phyloP scores from a whole-genome alignment of 2,888 invertebrate genomes.

The Ptychoptera albimana region DNA sequence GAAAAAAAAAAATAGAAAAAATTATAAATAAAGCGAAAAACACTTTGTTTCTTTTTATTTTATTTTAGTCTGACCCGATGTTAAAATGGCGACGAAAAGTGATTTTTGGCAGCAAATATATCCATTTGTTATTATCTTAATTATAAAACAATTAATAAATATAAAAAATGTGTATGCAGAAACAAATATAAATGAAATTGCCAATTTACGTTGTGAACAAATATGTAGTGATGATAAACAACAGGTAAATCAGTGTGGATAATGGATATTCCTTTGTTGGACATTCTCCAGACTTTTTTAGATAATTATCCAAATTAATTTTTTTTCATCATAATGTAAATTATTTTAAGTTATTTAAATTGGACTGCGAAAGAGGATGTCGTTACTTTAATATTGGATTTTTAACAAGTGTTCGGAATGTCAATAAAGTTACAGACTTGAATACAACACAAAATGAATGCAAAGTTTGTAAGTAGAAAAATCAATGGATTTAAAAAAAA shows the following conservation, averaged over 20 bases:
- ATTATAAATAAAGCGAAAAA: no score
- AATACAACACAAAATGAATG: conserved; percentile 6
- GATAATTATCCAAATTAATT: background rate
- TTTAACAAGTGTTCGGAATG: conserved; percentile 5
- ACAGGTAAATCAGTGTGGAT: conserved; percentile 3
- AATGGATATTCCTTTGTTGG: background rate
- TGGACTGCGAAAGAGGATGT: conserved; percentile 8
- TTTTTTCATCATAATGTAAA: background rate
- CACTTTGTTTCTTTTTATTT: no score
- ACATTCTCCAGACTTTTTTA: background rate
- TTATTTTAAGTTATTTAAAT: background rate
- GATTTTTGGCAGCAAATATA: no score
- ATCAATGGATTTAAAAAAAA: background rate
- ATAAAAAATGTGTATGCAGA: background rate
- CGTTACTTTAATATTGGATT: conserved; percentile 8
- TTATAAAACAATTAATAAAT: no score
- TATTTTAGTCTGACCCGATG: no score
- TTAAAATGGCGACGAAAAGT: no score
- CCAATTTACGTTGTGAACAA: conserved; percentile 6
- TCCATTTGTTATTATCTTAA: no score
- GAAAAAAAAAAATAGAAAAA: no score
- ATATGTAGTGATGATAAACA: conserved; percentile 5
- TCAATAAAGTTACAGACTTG: conserved; percentile 6
- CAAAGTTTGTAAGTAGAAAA: conserved; percentile 4
- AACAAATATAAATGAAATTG: conserved; percentile 1